Evolutionary conservation across 2,888 invertebrate genomes (phyloP).

Genomic region (Congeria kusceri): DNA sequence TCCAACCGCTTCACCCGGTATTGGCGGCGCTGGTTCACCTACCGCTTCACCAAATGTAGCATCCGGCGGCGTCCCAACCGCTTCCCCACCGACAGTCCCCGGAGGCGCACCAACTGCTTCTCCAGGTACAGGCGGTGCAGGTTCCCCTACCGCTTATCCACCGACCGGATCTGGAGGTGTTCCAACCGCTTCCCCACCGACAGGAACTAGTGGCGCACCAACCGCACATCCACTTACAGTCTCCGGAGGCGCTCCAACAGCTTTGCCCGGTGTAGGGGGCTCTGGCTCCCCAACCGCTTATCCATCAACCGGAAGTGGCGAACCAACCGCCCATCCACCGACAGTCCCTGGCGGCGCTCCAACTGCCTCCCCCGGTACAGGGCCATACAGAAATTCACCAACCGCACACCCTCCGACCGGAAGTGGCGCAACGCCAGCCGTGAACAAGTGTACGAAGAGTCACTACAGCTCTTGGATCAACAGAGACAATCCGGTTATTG

Average conservation of each 20-base stretch:
- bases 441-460: slow-evolving; percentile 43
- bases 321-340: slow-evolving; percentile 44
- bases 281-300: slow-evolving; percentile 45
- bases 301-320: slow-evolving; percentile 30
- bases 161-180: slow-evolving; percentile 1
- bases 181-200: slow-evolving; percentile 10
- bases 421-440: slow-evolving; percentile 21
- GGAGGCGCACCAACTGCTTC: slow-evolving; percentile 24
- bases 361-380: slow-evolving; percentile 35
- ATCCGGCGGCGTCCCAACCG: background rate
- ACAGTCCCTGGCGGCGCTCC: slow-evolving; percentile 30
- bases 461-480: slow-evolving; percentile 76
- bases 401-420: slow-evolving; percentile 7
- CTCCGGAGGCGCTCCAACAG: slow-evolving; percentile 38
- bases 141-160: slow-evolving; percentile 3
- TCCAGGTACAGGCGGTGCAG: slow-evolving; percentile 6
- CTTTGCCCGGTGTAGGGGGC: slow-evolving; percentile 20
- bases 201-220: slow-evolving; percentile 15
- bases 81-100: slow-evolving; percentile 9
- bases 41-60: slow-evolving; percentile 15
- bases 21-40: background rate
- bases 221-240: slow-evolving; percentile 39
- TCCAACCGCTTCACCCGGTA: background rate
- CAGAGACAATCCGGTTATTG: slow-evolving; percentile 68
- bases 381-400: slow-evolving; percentile 12